Evolutionary conservation across 2,113 vertebrate species (phyloP).

Genomic region (Sceloporus tristichus): DNA sequence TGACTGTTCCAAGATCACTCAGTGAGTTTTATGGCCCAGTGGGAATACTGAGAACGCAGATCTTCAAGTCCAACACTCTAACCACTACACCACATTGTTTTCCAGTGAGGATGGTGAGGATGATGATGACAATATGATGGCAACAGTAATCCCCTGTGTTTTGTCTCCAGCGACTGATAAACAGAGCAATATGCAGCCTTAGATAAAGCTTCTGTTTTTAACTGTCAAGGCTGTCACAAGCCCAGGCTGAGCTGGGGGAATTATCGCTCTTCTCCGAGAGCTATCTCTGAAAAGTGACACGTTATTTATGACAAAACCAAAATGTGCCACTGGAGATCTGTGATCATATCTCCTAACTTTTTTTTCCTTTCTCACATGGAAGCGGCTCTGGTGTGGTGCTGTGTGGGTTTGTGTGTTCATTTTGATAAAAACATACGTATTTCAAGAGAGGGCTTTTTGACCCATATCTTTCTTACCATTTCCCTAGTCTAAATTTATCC

Average conservation of each 20-base stretch:
- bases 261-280: neutral
- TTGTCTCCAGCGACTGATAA: neutral
- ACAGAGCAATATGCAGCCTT: neutral
- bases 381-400: neutral
- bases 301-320: neutral
- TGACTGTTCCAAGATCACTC: no score
- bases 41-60: neutral
- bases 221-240: neutral
- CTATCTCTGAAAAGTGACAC: neutral
- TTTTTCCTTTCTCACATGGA: neutral
- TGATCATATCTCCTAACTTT: neutral
- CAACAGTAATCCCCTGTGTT: neutral
- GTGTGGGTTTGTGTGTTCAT: neutral
- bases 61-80: neutral
- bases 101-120: neutral
- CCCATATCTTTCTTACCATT: neutral
- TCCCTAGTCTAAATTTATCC: neutral
- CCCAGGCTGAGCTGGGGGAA: neutral
- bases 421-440: neutral
- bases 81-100: neutral
- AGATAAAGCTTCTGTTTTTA: neutral
- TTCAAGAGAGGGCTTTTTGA: neutral
- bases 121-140: neutral
- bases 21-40: no score
- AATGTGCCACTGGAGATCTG: neutral